A percentile compares a stretch with the other conserved stretches of the same genome.
Evolutionary conservation across 2,113 vertebrate genomes (phyloP).

Genomic region (Pionites leucogaster): DNA sequence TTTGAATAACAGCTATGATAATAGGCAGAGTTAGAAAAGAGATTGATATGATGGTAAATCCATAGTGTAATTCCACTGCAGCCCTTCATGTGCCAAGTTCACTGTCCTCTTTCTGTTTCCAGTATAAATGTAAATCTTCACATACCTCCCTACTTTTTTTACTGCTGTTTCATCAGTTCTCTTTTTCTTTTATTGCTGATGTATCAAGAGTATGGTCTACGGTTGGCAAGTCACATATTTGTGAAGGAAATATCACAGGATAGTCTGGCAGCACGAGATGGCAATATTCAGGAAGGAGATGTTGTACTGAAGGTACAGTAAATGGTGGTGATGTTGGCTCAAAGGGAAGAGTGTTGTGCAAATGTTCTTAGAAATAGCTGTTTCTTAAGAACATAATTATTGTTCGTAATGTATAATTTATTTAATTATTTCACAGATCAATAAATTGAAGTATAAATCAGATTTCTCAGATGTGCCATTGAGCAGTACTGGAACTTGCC

Average conservation of each 20-base stretch:
- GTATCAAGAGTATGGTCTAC: constrained; percentile 92
- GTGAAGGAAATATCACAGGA: constrained; percentile 99
- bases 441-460: background rate
- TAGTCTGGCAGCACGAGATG: constrained; percentile 95
- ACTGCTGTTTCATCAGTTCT: background rate
- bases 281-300: constrained; percentile 99
- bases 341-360: background rate
- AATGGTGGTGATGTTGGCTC: background rate
- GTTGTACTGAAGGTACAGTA: constrained; percentile 93
- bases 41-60: background rate
- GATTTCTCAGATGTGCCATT: background rate
- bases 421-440: background rate
- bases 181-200: background rate
- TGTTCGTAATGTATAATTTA: background rate
- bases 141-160: constrained; percentile 20
- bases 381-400: background rate
- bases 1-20: background rate
- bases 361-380: background rate
- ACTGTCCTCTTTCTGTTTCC: background rate
- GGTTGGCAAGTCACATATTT: constrained; percentile 98
- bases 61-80: background rate
- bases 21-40: background rate
- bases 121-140: constrained; percentile 1
- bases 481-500: background rate
- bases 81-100: background rate